These are phyloP conservation scores for Hipparchia semele DNA, from an alignment of 2,888 invertebrate species.

Conservation along the genomic window DNA sequence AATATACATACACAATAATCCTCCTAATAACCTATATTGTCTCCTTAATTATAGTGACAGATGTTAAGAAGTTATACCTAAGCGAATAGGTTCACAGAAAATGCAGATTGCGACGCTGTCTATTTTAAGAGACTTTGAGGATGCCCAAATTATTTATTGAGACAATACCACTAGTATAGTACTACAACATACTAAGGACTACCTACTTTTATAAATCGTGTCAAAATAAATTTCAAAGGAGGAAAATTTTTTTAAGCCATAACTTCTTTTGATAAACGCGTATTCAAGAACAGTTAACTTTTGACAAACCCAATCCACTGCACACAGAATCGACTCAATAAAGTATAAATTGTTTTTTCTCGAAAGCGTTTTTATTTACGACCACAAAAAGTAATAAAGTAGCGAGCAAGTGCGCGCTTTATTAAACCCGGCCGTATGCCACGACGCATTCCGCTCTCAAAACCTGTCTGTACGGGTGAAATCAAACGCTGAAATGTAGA, in stretches of 20 bases:
- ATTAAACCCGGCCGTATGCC: slow-evolving; percentile 70
- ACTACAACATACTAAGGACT: background rate
- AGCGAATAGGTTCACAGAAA: no score
- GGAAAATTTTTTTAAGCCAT: background rate
- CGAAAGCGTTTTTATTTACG: slow-evolving; percentile 73
- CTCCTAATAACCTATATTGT: no score
- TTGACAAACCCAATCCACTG: slow-evolving; percentile 25
- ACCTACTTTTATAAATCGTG: no score
- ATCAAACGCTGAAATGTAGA: slow-evolving; percentile 62
- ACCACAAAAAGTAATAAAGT: slow-evolving; percentile 77
- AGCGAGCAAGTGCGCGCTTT: slow-evolving; percentile 77
- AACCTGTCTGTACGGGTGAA: slow-evolving; percentile 67
- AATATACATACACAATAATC: no score
- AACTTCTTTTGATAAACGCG: slow-evolving; percentile 15
- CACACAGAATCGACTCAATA: slow-evolving; percentile 27
- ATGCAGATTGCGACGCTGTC: no score
- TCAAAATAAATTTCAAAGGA: background rate
- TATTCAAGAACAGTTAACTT: slow-evolving; percentile 23
- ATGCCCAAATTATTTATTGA: no score
- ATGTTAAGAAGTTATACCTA: no score
- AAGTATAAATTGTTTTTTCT: slow-evolving; percentile 69
- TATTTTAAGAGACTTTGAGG: no score
- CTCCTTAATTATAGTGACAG: no score
- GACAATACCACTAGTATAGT: no score
- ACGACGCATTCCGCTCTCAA: slow-evolving; percentile 60